These are phyloP conservation scores for Maniola jurtina DNA, from an alignment of 1,140 invertebrate genomes.

Conservation along the genomic window DNA sequence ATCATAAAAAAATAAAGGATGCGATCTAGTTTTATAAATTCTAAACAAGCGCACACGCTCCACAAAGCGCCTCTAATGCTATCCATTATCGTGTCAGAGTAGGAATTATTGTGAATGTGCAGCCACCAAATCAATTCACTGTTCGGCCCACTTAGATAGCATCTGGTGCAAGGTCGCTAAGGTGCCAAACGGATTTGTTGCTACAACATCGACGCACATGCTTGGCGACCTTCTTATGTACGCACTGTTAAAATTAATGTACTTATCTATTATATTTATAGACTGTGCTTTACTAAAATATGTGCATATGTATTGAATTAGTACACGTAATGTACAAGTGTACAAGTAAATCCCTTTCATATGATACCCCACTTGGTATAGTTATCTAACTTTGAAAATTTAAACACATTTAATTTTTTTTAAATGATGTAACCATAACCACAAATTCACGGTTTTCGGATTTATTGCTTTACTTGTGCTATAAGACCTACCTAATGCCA, in stretches of 20 bases:
- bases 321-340: too few species aligned
- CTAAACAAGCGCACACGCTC: neutral
- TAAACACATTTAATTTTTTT: too few species aligned
- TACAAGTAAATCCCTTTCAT: too few species aligned
- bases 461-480: too few species aligned
- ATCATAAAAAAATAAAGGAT: conserved; percentile 5
- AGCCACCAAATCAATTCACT: conserved; percentile 41
- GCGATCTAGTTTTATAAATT: conserved; percentile 9
- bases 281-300: too few species aligned
- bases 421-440: too few species aligned
- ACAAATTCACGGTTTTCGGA: too few species aligned
- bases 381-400: too few species aligned
- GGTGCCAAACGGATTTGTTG: conserved; percentile 53
- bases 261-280: too few species aligned
- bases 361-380: too few species aligned
- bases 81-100: conserved; percentile 19
- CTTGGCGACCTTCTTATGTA: conserved; percentile 9
- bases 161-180: conserved; percentile 70
- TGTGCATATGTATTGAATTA: too few species aligned
- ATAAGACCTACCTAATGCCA: too few species aligned
- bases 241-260: neutral
- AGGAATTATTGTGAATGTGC: conserved; percentile 39
- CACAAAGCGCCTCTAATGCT: conserved; percentile 16
- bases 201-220: conserved; percentile 48
- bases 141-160: conserved; percentile 52